Evolutionary conservation across 2,113 vertebrate species (phyloP).

Genomic region (Rhabdornis inornatus): DNA sequence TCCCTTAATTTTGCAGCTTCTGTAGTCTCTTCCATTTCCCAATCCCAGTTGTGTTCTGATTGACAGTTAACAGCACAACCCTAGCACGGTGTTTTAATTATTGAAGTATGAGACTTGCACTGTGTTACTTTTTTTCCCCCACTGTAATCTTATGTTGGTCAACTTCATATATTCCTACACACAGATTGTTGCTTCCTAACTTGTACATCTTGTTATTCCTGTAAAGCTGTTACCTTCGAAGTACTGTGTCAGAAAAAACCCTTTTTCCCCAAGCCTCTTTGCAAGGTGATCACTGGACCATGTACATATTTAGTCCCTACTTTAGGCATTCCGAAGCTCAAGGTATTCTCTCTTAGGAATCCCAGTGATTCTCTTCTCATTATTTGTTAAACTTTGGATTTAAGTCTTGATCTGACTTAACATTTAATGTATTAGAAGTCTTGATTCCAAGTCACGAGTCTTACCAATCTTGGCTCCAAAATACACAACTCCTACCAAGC

Average conservation of each 20-base stretch:
- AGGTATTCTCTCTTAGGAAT: not conserved
- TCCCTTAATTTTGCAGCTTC: not conserved
- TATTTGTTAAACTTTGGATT: not conserved
- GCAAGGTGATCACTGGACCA: not conserved
- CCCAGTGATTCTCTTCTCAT: not conserved
- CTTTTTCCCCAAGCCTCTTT: not conserved
- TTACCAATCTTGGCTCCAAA: not conserved
- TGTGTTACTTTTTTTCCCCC: not conserved
- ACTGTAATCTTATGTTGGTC: not conserved
- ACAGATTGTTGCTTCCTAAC: not conserved
- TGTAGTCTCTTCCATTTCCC: not conserved
- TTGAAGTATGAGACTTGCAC: not conserved
- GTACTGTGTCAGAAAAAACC: not conserved
- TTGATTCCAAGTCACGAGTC: not conserved
- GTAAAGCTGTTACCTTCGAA: not conserved
- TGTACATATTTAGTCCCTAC: not conserved
- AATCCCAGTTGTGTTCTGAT: rapidly evolving
- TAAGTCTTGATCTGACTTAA: not conserved
- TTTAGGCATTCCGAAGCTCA: not conserved
- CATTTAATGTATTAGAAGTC: not conserved
- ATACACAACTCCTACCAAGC: not conserved
- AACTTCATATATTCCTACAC: not conserved
- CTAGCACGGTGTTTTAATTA: not conserved
- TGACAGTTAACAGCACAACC: not conserved
- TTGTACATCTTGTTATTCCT: not conserved